Conservation (phyloP, 2,888 invertebrate species). For the Byasa hedistus region DNA sequence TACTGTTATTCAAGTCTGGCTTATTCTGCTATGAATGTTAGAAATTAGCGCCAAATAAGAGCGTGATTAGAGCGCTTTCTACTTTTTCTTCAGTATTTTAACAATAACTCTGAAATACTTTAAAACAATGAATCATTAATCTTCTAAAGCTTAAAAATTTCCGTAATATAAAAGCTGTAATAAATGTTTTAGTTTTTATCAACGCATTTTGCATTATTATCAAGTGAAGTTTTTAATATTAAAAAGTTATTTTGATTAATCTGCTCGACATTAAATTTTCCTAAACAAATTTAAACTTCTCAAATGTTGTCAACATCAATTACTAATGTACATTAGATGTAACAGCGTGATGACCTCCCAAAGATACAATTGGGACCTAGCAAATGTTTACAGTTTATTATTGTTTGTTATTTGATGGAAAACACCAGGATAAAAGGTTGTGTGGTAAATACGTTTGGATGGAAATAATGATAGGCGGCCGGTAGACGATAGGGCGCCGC, state of each 20-base stretch:
- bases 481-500: constrained; percentile 76
- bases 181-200: no score
- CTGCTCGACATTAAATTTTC: background rate
- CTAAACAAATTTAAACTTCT: no score
- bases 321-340: background rate
- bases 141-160: no score
- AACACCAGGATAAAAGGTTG: constrained; percentile 38
- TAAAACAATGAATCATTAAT: no score
- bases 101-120: no score
- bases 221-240: background rate
- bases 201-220: no score
- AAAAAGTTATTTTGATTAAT: background rate
- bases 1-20: constrained; percentile 11
- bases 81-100: no score
- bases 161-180: no score
- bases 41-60: background rate
- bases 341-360: background rate
- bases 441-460: constrained; percentile 48
- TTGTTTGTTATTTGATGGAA: constrained; percentile 26
- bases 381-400: constrained; percentile 17
- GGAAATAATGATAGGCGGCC: constrained; percentile 63
- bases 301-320: background rate
- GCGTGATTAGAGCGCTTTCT: background rate
- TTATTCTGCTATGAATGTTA: background rate
- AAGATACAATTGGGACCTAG: background rate